Conservation (phyloP, 2,113 vertebrate species). For the Australoheros scitulus region DNA sequence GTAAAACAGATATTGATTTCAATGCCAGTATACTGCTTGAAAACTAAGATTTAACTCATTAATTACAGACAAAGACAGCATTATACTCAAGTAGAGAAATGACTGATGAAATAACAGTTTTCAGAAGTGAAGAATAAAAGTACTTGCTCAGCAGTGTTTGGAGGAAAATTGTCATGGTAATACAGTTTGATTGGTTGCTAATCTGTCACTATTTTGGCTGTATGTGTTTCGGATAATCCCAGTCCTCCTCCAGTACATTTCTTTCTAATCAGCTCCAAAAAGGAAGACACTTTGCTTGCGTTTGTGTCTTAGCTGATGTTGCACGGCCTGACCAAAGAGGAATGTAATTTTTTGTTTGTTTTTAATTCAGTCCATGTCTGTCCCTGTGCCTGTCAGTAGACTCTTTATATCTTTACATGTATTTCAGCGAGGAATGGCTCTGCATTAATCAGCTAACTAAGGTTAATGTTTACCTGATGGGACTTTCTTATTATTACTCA, state of each 20-base stretch:
- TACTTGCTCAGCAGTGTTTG: not conserved
- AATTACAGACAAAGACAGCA: not conserved
- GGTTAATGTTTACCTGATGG: not conserved
- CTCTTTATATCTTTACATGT: not conserved
- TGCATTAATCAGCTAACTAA: not conserved
- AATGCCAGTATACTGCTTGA: not conserved
- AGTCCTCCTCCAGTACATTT: slow-evolving; percentile 14
- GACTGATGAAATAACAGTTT: not conserved
- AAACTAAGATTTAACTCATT: not conserved
- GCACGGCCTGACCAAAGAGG: not conserved
- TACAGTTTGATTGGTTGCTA: slow-evolving; percentile 19
- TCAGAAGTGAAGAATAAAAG: not conserved
- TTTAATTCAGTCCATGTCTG: not conserved
- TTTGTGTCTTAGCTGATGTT: slow-evolving; percentile 11
- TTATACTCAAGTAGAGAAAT: not conserved
- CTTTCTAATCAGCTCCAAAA: slow-evolving; percentile 9
- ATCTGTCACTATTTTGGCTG: slow-evolving; percentile 20
- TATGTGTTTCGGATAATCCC: slow-evolving; percentile 20
- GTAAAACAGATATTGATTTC: not conserved
- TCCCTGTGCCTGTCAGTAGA: not conserved
- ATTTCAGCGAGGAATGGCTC: not conserved
- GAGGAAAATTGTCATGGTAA: slow-evolving; percentile 6
- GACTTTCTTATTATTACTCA: not conserved
- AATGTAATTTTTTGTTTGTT: not conserved
- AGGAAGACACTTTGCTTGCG: not conserved